Evolutionary conservation across 64 coral and sea anemone genomes (phyloP).

Genomic region (Acropora yongei): DNA sequence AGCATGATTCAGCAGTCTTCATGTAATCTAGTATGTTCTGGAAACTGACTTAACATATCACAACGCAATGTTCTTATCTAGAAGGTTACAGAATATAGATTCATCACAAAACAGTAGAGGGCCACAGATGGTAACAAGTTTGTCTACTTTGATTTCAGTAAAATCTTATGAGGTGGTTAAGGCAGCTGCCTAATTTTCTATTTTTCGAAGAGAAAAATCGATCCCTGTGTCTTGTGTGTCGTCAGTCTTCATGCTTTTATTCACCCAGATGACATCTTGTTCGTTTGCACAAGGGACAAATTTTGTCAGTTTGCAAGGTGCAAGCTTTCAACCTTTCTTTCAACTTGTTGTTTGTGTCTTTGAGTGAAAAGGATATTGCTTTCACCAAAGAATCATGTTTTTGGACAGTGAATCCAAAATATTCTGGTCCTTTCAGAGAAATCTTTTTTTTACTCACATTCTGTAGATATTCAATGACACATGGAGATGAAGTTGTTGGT

Average conservation of each 20-base stretch:
- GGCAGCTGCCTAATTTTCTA: not conserved
- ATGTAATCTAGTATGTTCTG: too few species aligned
- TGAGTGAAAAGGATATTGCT: slow-evolving; percentile 43
- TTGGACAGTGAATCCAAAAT: slow-evolving; percentile 52
- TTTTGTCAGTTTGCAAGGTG: slow-evolving; percentile 50
- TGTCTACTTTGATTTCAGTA: too few species aligned
- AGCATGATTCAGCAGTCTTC: too few species aligned
- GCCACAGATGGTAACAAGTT: too few species aligned
- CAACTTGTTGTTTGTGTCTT: slow-evolving; percentile 28
- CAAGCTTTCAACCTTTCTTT: slow-evolving; percentile 40
- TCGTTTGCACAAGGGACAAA: slow-evolving; percentile 47
- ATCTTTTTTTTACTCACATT: slow-evolving; percentile 32
- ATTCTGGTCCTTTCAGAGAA: slow-evolving; percentile 48
- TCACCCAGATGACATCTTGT: slow-evolving; percentile 48
- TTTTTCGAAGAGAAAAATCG: slow-evolving; percentile 28
- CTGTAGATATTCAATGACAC: slow-evolving; percentile 44
- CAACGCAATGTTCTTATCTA: too few species aligned
- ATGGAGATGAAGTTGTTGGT: slow-evolving; percentile 9
- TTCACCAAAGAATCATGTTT: slow-evolving; percentile 19
- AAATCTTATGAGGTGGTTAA: too few species aligned
- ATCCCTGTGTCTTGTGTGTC: slow-evolving; percentile 48
- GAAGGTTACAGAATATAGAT: too few species aligned
- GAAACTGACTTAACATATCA: too few species aligned
- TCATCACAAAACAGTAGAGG: too few species aligned
- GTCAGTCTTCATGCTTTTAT: slow-evolving; percentile 29